These are phyloP conservation scores for Oikopleura vanhoeffeni DNA, from an alignment of 23 tunicate genomes.

Conservation along the genomic window DNA sequence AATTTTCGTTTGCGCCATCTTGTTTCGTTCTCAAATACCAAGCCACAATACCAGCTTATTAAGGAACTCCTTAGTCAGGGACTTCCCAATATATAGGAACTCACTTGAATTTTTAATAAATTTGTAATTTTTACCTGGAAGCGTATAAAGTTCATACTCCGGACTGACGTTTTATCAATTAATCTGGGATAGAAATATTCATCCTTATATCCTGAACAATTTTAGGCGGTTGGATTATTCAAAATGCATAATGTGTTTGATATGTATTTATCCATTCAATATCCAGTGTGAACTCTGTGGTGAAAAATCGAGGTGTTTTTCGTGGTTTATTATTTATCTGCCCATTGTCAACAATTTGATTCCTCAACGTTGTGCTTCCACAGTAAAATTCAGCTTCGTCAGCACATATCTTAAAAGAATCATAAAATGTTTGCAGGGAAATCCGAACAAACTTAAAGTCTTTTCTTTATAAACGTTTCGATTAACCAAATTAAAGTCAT, in stretches of 20 bases:
- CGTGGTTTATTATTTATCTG: conserved; percentile 81
- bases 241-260: conserved; percentile 95
- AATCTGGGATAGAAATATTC: conserved; percentile 85
- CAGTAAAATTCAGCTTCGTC: conserved; percentile 89
- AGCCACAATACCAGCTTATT: too few relatives aligned
- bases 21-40: too few relatives aligned
- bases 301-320: conserved; percentile 92
- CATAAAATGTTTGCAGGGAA: too few relatives aligned
- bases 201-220: conserved; percentile 93
- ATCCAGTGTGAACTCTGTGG: conserved; percentile 82
- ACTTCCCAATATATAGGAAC: too few relatives aligned
- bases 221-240: conserved; percentile 88
- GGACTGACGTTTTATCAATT: conserved; percentile 57
- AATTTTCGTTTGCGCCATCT: too few relatives aligned
- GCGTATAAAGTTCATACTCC: conserved; percentile 19
- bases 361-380: conserved; percentile 46
- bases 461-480: too few relatives aligned
- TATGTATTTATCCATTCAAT: conserved; percentile 98
- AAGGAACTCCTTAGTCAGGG: too few relatives aligned
- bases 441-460: too few relatives aligned
- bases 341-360: conserved; percentile 52
- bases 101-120: too few relatives aligned
- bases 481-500: too few relatives aligned
- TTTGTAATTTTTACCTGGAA: too few relatives aligned
- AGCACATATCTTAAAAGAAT: background rate